These are phyloP conservation scores for Sebastes diaconus DNA, from an alignment of 2,797 vertebrate species.

Conservation along the genomic window DNA sequence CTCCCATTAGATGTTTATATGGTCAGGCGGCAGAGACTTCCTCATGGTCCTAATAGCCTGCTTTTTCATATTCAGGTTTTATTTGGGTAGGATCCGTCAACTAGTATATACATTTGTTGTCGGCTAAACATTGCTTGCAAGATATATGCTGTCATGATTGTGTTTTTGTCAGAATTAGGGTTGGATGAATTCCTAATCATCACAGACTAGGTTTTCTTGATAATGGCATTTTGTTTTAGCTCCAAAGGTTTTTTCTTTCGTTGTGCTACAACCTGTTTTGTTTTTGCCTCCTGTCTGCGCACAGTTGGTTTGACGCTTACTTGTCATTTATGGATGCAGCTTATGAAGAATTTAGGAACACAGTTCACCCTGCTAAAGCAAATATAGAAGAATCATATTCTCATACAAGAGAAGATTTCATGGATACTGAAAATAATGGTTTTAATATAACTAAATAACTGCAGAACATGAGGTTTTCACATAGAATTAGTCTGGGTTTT, in stretches of 20 bases:
- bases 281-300: background rate
- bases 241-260: background rate
- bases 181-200: background rate
- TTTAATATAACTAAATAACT: background rate
- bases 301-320: background rate
- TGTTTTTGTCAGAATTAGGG: background rate
- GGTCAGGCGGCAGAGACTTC: background rate
- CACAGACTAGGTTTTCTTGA: background rate
- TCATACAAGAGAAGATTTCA: background rate
- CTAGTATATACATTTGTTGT: background rate
- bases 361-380: background rate
- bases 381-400: background rate
- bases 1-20: background rate
- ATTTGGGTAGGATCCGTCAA: background rate
- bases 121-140: background rate
- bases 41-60: background rate
- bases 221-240: background rate
- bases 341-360: background rate
- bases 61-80: background rate
- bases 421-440: background rate
- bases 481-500: background rate
- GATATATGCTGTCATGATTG: background rate
- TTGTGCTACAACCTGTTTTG: background rate
- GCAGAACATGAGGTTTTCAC: background rate
- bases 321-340: background rate